Conservation (phyloP, 2,888 invertebrate genomes). For the Eupeodes latifasciatus region DNA sequence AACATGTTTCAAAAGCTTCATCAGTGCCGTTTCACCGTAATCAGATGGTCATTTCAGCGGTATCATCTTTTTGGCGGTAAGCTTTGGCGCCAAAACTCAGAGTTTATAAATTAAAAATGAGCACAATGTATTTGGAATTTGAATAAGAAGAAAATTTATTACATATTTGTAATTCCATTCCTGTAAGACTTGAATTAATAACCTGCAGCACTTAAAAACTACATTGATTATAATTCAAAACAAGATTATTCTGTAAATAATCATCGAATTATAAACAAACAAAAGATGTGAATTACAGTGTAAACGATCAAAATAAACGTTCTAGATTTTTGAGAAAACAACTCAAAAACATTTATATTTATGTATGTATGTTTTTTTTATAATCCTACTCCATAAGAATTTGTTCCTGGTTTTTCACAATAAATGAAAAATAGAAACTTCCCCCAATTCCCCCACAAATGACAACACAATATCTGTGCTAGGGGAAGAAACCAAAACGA, state of each 20-base stretch:
- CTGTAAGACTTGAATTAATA: not conserved
- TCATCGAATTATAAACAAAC: slow-evolving; percentile 16
- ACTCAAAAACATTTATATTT: not conserved
- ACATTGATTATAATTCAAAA: not conserved
- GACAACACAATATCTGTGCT: not conserved
- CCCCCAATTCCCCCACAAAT: not conserved
- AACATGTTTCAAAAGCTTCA: too few relatives aligned
- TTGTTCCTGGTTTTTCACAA: not conserved
- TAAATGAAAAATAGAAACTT: not conserved
- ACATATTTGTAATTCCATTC: not conserved
- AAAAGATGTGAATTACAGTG: slow-evolving; percentile 14
- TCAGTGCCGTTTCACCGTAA: too few relatives aligned
- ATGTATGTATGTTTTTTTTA: not conserved
- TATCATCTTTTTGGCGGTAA: not conserved
- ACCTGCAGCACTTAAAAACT: slow-evolving; percentile 1
- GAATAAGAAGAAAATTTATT: not conserved
- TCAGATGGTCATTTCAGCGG: not conserved
- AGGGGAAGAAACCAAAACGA: not conserved
- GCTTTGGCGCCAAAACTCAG: not conserved
- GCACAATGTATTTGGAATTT: not conserved
- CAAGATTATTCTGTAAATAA: not conserved
- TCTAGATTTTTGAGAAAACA: not conserved
- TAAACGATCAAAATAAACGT: slow-evolving; percentile 3
- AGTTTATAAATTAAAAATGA: not conserved
- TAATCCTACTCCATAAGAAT: not conserved